Evolutionary conservation across 1,140 invertebrate genomes (phyloP).

Genomic region (Ips nitidus): DNA sequence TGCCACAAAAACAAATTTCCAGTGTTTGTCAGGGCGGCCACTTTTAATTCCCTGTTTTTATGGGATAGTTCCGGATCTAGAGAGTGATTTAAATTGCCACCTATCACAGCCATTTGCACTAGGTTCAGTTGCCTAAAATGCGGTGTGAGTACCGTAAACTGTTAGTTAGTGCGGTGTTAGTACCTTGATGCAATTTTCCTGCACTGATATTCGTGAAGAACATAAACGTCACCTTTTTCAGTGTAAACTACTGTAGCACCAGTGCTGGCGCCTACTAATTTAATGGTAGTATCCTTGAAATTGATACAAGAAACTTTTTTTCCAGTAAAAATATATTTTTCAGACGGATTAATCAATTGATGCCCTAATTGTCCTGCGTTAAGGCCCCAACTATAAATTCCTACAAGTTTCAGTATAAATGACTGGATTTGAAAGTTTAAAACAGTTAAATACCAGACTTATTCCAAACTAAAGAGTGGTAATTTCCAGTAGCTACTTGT

Average conservation of each 20-base stretch:
- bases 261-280: slow-evolving; percentile 61
- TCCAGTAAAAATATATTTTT: slow-evolving; percentile 41
- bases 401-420: slow-evolving; percentile 10
- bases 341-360: slow-evolving; percentile 44
- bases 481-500: slow-evolving; percentile 63
- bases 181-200: slow-evolving; percentile 69
- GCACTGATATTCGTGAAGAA: slow-evolving; percentile 69
- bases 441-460: slow-evolving; percentile 8
- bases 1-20: slow-evolving; percentile 70
- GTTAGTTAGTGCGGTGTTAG: background rate
- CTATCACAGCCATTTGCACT: slow-evolving; percentile 54
- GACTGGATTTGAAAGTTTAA: background rate
- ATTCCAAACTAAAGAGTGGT: slow-evolving; percentile 70
- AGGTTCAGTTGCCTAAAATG: slow-evolving; percentile 54
- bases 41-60: slow-evolving; percentile 55
- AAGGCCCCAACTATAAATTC: slow-evolving; percentile 20
- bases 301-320: slow-evolving; percentile 41
- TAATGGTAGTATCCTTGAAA: slow-evolving; percentile 40
- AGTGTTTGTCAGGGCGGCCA: slow-evolving; percentile 60
- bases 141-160: background rate
- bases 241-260: slow-evolving; percentile 69
- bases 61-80: slow-evolving; percentile 53
- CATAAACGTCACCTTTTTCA: slow-evolving; percentile 66
- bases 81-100: slow-evolving; percentile 56
- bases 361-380: slow-evolving; percentile 26